These are phyloP conservation scores for Nyctibius bracteatus DNA, from an alignment of 2,113 vertebrate genomes.

Conservation along the genomic window DNA sequence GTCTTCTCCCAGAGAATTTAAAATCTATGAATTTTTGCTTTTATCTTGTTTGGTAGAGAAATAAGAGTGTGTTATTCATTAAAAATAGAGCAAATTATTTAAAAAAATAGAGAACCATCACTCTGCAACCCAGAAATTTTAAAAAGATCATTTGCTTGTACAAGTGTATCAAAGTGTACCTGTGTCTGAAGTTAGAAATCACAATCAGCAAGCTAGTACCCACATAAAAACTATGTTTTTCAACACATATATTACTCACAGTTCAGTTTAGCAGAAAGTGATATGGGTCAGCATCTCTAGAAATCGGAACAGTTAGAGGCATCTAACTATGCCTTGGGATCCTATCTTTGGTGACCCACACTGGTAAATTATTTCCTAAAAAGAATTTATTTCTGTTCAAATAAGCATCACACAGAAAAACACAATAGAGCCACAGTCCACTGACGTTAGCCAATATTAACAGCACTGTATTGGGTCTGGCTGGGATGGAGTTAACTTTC, in stretches of 20 bases:
- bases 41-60: neutral
- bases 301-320: neutral
- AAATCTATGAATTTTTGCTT: neutral
- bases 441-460: neutral
- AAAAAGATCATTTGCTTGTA: neutral
- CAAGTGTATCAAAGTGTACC: neutral
- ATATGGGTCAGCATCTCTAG: neutral
- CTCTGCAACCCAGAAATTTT: neutral
- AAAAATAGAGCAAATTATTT: neutral
- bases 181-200: neutral
- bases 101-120: neutral
- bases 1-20: neutral
- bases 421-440: neutral
- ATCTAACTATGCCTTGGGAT: neutral
- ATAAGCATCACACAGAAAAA: neutral
- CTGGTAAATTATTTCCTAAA: neutral
- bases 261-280: neutral
- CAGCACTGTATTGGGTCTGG: too few species aligned
- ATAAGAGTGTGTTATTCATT: rapidly evolving
- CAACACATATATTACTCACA: neutral
- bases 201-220: neutral
- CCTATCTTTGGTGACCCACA: neutral
- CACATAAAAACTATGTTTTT: neutral
- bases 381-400: neutral
- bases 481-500: too few species aligned